Evolutionary conservation across 2,113 vertebrate species (phyloP).

Genomic region (Macroglossus sobrinus): DNA sequence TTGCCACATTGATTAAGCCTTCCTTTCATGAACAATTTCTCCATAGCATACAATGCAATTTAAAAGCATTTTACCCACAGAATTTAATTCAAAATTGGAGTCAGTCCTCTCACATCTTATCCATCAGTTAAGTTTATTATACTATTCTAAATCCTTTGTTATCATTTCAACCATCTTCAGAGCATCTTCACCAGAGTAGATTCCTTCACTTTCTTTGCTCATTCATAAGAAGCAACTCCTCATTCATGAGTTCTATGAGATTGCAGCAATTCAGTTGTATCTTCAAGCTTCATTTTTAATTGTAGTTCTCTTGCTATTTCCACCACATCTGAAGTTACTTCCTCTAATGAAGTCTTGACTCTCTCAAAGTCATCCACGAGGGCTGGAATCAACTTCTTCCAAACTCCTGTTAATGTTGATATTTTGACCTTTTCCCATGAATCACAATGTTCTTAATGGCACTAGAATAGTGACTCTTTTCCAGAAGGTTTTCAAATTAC

Average conservation of each 20-base stretch:
- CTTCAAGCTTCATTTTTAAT: not conserved
- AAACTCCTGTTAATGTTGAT: not conserved
- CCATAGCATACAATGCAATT: not conserved
- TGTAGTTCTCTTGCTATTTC: not conserved
- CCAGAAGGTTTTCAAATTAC: not conserved
- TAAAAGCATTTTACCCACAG: not conserved
- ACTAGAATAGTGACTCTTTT: not conserved
- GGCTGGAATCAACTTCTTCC: not conserved
- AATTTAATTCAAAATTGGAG: not conserved
- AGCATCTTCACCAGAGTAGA: not conserved
- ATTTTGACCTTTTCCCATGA: not conserved
- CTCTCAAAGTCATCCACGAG: not conserved
- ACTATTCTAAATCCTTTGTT: not conserved
- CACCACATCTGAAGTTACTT: too few species aligned
- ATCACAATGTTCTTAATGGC: not conserved
- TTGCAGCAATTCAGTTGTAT: not conserved
- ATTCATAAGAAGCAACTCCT: not conserved
- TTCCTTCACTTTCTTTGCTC: not conserved
- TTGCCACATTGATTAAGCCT: not conserved
- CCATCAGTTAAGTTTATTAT: not conserved
- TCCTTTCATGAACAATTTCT: not conserved
- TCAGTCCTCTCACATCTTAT: not conserved
- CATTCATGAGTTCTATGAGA: not conserved
- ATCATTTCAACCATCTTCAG: not conserved
- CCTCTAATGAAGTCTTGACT: not conserved